These are phyloP conservation scores for Pantherophis vulpinus DNA, from an alignment of 2,797 vertebrate genomes.

Conservation along the genomic window DNA sequence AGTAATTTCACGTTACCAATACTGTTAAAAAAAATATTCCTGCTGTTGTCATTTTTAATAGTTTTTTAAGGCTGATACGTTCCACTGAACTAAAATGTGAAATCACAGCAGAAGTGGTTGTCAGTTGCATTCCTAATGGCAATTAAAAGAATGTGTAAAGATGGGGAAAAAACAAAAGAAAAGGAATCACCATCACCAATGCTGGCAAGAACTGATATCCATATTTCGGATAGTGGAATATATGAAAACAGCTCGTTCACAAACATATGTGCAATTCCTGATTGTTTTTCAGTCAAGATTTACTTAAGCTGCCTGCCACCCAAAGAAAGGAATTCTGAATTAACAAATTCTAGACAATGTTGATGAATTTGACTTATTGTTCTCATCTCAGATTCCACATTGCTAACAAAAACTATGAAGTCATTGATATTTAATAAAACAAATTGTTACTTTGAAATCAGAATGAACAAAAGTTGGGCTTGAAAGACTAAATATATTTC, in stretches of 20 bases:
- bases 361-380: slow-evolving; percentile 66
- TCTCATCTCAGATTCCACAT: slow-evolving; percentile 57
- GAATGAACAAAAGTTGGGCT: slow-evolving; percentile 67
- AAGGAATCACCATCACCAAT: neutral
- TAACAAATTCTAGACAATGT: slow-evolving; percentile 70
- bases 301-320: slow-evolving; percentile 9
- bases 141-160: slow-evolving; percentile 10
- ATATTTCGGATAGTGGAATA: neutral
- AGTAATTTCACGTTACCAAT: slow-evolving; percentile 24
- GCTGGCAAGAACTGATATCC: neutral
- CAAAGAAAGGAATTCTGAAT: slow-evolving; percentile 65
- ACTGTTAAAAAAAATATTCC: slow-evolving; percentile 29
- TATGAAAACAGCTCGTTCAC: neutral
- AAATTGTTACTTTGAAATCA: slow-evolving; percentile 67
- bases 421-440: slow-evolving; percentile 71
- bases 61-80: neutral
- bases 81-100: neutral
- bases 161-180: neutral
- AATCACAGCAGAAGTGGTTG: neutral
- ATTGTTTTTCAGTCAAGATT: neutral
- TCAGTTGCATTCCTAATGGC: neutral
- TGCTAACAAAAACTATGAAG: slow-evolving; percentile 74
- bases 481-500: slow-evolving; percentile 62
- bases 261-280: neutral
- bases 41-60: neutral